Evolutionary conservation across 2,797 vertebrate genomes (phyloP), one percentile per base, ranked within the genome.

Genomic region (Propithecus perrieri): DNA sequence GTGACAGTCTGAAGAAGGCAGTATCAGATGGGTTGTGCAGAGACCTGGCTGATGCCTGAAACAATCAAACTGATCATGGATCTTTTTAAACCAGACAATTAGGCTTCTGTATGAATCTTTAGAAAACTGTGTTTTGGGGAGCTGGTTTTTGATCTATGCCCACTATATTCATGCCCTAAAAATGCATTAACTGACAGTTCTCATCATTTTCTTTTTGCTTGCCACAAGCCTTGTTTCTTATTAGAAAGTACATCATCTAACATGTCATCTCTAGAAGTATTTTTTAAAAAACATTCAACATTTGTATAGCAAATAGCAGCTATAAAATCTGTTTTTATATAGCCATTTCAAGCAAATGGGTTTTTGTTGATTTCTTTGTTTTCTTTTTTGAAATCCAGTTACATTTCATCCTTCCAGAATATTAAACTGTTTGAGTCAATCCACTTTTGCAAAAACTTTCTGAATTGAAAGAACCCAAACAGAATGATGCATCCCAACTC

Each of bases 271-370:
- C 46, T 57, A 74, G 65, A 95, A 93, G 69, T 24, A 28, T 92
- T 88, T 85, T 48, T 59, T 17, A 43, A 55, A 76, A 80, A 96
- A 71, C 12, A 63, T 84, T 71, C 90, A 85, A 43, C 28, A 46
- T 84, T 94, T 22, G 4, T 87, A 55, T 26, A 28, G 38, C 90
- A 97, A 97, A 87, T 38, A 91, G 63, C 7, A 80, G 28, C 71
- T 85, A 69, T 74, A 50, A 63, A 61, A 87, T 79, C 22, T 80
- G 26, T 96, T 57, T 72, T 81, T 72, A 93, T 61, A 55, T 91
- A 95, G n/a, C 43, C 33, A 92, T 93, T 96, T 88, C 69, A 89
- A 94, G 69, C 28, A 97, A 94, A 84, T 46, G 83, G 41, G 9
- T 72, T 86, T 93, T 48, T 48, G 30, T 43, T 84, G n/a, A 35